phyloP scores from a whole-genome alignment of 2,797 vertebrate species.

The Tragelaphus eurycerus region DNA sequence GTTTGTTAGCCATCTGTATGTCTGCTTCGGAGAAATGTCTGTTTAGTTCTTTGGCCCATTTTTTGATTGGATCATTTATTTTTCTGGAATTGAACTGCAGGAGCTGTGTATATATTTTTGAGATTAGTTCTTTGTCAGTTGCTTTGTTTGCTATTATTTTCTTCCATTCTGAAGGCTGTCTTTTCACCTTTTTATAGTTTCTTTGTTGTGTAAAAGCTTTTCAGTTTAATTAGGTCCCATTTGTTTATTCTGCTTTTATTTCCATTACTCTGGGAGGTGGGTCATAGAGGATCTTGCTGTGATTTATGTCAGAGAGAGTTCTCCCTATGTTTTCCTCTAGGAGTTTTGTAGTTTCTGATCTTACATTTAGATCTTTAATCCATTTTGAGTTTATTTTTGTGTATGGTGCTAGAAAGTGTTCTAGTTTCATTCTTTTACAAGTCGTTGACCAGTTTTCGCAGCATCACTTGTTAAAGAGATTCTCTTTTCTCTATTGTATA shows the following conservation, averaged over 20 bases:
- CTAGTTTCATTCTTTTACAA: not conserved
- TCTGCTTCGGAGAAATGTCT: not conserved
- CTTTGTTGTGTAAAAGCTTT: not conserved
- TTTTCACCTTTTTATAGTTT: not conserved
- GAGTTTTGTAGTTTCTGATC: not conserved
- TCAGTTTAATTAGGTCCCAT: not conserved
- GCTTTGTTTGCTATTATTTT: not conserved
- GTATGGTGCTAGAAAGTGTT: not conserved
- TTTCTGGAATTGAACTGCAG: not conserved
- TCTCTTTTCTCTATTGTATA: not conserved
- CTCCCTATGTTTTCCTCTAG: not conserved
- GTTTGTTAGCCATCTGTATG: not conserved
- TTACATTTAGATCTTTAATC: not conserved
- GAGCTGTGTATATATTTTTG: not conserved
- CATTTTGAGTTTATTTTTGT: not conserved
- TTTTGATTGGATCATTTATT: not conserved
- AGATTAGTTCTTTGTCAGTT: not conserved
- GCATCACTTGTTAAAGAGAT: not conserved
- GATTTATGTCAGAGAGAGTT: not conserved
- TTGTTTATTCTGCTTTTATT: not conserved
- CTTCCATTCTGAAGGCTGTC: not conserved
- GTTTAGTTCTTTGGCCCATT: not conserved
- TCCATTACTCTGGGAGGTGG: not conserved
- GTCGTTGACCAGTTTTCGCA: not conserved
- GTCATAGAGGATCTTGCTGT: not conserved